These are phyloP conservation scores for Gallinago stenura DNA, from an alignment of 2,797 vertebrate species.

Conservation along the genomic window DNA sequence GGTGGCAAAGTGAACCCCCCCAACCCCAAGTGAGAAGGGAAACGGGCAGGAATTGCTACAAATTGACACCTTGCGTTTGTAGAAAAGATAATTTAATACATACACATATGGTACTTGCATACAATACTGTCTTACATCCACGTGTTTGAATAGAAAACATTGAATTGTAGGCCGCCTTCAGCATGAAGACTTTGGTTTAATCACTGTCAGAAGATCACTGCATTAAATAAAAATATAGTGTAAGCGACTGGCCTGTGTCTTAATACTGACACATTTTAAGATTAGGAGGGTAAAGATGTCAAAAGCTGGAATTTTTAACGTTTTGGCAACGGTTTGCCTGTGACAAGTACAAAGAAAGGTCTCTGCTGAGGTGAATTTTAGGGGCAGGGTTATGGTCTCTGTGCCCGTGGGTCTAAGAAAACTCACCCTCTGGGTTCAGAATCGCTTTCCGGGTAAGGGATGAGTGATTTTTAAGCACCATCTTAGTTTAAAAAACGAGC, in stretches of 20 bases:
- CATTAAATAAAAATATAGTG: background rate
- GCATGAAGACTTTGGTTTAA: background rate
- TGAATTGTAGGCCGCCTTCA: background rate
- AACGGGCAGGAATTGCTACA: background rate
- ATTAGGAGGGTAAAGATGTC: background rate
- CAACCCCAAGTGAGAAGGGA: background rate
- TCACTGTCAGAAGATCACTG: background rate
- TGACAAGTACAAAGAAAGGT: fast-evolving
- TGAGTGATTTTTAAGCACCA: background rate
- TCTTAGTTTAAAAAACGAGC: too few relatives aligned
- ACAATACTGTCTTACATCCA: background rate
- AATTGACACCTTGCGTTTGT: background rate
- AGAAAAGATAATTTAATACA: constrained; percentile 64
- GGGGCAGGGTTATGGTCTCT: background rate
- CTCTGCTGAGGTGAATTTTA: too few relatives aligned
- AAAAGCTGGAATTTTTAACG: fast-evolving
- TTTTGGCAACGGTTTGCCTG: background rate
- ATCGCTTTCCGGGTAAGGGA: background rate
- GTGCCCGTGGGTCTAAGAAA: background rate
- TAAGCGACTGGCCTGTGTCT: constrained; percentile 34
- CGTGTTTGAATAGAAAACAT: background rate
- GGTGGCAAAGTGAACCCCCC: background rate
- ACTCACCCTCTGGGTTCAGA: fast-evolving
- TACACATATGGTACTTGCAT: background rate
- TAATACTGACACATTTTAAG: background rate